These are phyloP conservation scores for Decapterus maruadsi DNA, from an alignment of 2,797 vertebrate species.

Conservation along the genomic window DNA sequence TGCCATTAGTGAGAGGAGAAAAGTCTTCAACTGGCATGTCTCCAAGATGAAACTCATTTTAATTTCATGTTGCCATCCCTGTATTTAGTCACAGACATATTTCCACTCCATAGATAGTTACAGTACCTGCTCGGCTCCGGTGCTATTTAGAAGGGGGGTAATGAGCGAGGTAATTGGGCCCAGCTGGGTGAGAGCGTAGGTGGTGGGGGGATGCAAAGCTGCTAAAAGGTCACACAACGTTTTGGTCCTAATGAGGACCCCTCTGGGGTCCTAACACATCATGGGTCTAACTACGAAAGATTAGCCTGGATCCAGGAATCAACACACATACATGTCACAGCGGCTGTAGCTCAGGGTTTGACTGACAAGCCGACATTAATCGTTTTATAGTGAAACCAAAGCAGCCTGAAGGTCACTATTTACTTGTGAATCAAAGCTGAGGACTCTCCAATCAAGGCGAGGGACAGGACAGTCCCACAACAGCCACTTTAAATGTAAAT, in stretches of 20 bases:
- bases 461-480: slow-evolving; percentile 62
- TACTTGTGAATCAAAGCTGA: slow-evolving; percentile 76
- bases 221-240: slow-evolving; percentile 82
- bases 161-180: slow-evolving; percentile 84
- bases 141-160: slow-evolving; percentile 76
- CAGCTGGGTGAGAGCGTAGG: slow-evolving; percentile 79
- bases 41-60: slow-evolving; percentile 54
- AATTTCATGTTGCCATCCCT: slow-evolving; percentile 51
- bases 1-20: slow-evolving; percentile 49
- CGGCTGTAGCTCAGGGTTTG: slow-evolving; percentile 53
- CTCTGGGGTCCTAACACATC: slow-evolving; percentile 70
- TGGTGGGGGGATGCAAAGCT: slow-evolving; percentile 62
- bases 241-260: slow-evolving; percentile 85
- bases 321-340: slow-evolving; percentile 43
- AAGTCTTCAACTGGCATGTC: slow-evolving; percentile 43
- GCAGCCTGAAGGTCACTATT: slow-evolving; percentile 79
- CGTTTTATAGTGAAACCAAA: slow-evolving; percentile 67
- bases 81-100: slow-evolving; percentile 70
- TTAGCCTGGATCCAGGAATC: slow-evolving; percentile 72
- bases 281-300: slow-evolving; percentile 74
- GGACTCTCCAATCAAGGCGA: slow-evolving; percentile 76
- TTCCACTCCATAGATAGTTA: slow-evolving; percentile 55
- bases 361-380: slow-evolving; percentile 77
- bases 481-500: slow-evolving; percentile 83
- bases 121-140: slow-evolving; percentile 63